These are phyloP conservation scores for Galaxea fascicularis DNA, from an alignment of 92 coral and sea anemone genomes.

Conservation along the genomic window DNA sequence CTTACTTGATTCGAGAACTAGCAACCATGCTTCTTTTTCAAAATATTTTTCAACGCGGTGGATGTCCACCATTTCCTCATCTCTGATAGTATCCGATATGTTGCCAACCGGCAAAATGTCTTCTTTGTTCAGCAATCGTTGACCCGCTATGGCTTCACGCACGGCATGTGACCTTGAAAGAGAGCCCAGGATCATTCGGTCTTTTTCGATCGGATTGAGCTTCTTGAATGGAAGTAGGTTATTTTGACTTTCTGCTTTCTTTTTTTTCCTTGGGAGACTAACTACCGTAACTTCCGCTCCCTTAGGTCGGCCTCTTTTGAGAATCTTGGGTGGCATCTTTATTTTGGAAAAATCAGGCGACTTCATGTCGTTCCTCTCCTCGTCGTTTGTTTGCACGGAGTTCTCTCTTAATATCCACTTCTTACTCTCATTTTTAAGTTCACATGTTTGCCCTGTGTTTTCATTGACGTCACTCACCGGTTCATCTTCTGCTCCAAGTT, in stretches of 20 bases:
- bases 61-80: slow-evolving; percentile 62
- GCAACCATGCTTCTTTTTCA: too few relatives aligned
- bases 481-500: not conserved
- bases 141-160: slow-evolving; percentile 61
- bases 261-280: slow-evolving; percentile 60
- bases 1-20: too few relatives aligned
- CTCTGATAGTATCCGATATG: slow-evolving; percentile 67
- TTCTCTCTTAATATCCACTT: too few relatives aligned
- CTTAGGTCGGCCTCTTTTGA: slow-evolving; percentile 73
- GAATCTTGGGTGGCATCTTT: slow-evolving; percentile 72
- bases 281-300: slow-evolving; percentile 65
- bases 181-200: too few relatives aligned
- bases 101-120: slow-evolving; percentile 50
- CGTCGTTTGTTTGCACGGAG: not conserved
- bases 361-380: not conserved
- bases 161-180: slow-evolving; percentile 64
- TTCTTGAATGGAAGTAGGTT: too few relatives aligned
- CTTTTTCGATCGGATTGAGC: too few relatives aligned
- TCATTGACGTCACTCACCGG: not conserved
- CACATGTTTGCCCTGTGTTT: not conserved
- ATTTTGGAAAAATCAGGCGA: slow-evolving; percentile 30
- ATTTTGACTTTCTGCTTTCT: slow-evolving; percentile 29
- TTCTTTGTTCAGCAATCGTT: slow-evolving; percentile 45
- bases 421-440: not conserved
- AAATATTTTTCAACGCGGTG: too few relatives aligned